Percentiles rank a stretch among this genome's conserved stretches.
Conservation (phyloP, 2,888 invertebrate species). For the Perdita meconis region DNA sequence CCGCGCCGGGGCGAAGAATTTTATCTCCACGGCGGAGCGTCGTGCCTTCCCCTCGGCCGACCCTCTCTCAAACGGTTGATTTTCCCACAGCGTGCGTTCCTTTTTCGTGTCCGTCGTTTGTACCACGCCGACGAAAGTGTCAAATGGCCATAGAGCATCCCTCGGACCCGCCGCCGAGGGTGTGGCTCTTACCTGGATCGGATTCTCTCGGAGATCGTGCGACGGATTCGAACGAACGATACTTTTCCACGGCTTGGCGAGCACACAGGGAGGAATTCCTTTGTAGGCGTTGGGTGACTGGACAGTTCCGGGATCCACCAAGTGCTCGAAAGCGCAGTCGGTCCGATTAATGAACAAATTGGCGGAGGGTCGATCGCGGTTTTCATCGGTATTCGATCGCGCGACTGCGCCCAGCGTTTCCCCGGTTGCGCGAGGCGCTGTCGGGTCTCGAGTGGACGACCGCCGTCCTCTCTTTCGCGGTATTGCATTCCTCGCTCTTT, state of each 20-base stretch:
- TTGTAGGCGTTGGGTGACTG: background rate
- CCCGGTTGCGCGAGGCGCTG: slow-evolving; percentile 32
- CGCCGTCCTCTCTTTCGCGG: slow-evolving; percentile 53
- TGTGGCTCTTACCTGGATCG: slow-evolving; percentile 75
- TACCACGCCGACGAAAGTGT: slow-evolving; percentile 35
- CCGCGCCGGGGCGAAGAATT: slow-evolving; percentile 12
- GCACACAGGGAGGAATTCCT: slow-evolving; percentile 14
- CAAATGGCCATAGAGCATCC: slow-evolving; percentile 26
- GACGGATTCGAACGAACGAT: slow-evolving; percentile 28
- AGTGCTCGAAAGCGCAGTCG: background rate
- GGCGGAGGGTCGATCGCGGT: slow-evolving; percentile 14
- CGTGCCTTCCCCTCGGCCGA: slow-evolving; percentile 2
- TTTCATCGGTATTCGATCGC: slow-evolving; percentile 8
- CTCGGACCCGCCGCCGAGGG: slow-evolving; percentile 45
- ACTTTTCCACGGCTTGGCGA: background rate
- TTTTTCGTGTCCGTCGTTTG: slow-evolving; percentile 48
- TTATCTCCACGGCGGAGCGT: slow-evolving; percentile 16
- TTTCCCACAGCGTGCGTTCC: slow-evolving; percentile 26
- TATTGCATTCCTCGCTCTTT: slow-evolving; percentile 63
- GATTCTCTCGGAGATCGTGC: slow-evolving; percentile 67
- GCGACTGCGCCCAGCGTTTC: slow-evolving; percentile 47
- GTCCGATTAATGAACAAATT: slow-evolving; percentile 11
- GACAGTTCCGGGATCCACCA: background rate
- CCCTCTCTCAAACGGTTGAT: slow-evolving; percentile 42
- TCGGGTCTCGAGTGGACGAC: slow-evolving; percentile 37